Base-by-base conservation (phyloP, 1,140 invertebrate species). In the Stenopsyche tienmushanensis region DNA sequence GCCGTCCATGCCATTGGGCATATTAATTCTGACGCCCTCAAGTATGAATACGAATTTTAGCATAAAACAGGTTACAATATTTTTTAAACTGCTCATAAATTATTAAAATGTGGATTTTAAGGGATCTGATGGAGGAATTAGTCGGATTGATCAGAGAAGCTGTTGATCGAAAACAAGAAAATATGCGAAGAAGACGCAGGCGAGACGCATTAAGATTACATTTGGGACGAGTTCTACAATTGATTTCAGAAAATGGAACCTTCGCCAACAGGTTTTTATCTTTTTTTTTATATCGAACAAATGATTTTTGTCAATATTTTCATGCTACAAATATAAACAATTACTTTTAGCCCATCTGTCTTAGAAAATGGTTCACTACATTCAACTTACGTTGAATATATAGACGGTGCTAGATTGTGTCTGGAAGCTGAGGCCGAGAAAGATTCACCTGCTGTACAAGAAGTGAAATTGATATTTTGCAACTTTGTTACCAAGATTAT, bases 121-220 rank as follows among this genome's bases (percentile, higher is more conserved):
- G 95, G 74, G 95, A 98, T 81, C 81, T 99, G 39, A 92, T 99
- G 86, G 97, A 99, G 73, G 97, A 99, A 79, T 75, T 99, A 18
- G 85, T 93, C 8, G 85, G 89, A 1, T 90, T 93, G 66, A 89
- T 99, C 53, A 87, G 96, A 24, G 97, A 99, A 78, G 94, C 96
- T 0, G 90, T 97, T n/a, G 97, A 99, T 77, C 85, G 94, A 21
- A 99, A 99, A 76, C 92, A 97, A 77, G 97, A 99, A 77, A 99
- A 97, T 73, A 92, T 98, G 83, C 80, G 94, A 29, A 83, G 96
- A 41, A 79, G 96, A 18, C 81, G 94, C 62, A 83, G 96, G 54
- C 85, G 95, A 64, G 97, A 99, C 79, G 90, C 94, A 13, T 78
- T 99, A n/a, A 82, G 97, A 54, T 80, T 97, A 23, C 92, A 97